A percentile compares a stretch with the other conserved stretches of the same genome.
Evolutionary conservation across 30 jellyfish, hydroid and myxozoan genomes (phyloP).

Genomic region (Hydractinia echinata): DNA sequence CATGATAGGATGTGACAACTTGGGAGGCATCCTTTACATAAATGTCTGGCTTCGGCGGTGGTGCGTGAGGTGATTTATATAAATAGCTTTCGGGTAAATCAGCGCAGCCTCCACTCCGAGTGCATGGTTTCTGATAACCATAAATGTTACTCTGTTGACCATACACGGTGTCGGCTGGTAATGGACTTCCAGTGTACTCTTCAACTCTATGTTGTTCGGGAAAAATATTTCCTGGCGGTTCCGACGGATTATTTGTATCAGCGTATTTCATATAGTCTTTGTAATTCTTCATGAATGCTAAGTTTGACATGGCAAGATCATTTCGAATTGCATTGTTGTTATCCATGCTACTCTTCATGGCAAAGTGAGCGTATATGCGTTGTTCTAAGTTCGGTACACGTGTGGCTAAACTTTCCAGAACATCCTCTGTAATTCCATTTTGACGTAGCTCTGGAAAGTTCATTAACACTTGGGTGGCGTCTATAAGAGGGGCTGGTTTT

Average conservation of each 20-base stretch:
- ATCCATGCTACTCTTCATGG: slow-evolving; percentile 37
- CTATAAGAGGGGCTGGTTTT: slow-evolving; percentile 31
- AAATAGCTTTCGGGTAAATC: slow-evolving; percentile 18
- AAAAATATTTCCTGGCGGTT: slow-evolving; percentile 20
- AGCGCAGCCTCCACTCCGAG: slow-evolving; percentile 35
- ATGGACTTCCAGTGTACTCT: not conserved
- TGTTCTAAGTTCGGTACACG: slow-evolving; percentile 76
- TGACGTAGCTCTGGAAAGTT: slow-evolving; percentile 75
- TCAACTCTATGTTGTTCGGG: slow-evolving; percentile 34
- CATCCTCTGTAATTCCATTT: slow-evolving; percentile 76
- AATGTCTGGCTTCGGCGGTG: slow-evolving; percentile 20
- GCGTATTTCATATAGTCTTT: slow-evolving; percentile 44
- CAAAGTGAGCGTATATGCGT: slow-evolving; percentile 73
- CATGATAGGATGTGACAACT: slow-evolving; percentile 12
- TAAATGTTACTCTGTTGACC: slow-evolving; percentile 6
- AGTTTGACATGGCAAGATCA: slow-evolving; percentile 70
- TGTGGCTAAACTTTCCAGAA: slow-evolving; percentile 47
- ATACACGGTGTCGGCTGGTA: not conserved
- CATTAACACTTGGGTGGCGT: slow-evolving; percentile 52
- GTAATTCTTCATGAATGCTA: slow-evolving; percentile 78
- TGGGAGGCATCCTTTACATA: slow-evolving; percentile 11
- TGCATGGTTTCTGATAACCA: slow-evolving; percentile 33
- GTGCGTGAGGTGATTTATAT: slow-evolving; percentile 24
- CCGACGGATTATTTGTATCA: slow-evolving; percentile 31
- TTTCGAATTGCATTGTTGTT: slow-evolving; percentile 46